These are phyloP conservation scores for Rousettus madagascariensis DNA, from an alignment of 2,797 vertebrate species.

Conservation along the genomic window DNA sequence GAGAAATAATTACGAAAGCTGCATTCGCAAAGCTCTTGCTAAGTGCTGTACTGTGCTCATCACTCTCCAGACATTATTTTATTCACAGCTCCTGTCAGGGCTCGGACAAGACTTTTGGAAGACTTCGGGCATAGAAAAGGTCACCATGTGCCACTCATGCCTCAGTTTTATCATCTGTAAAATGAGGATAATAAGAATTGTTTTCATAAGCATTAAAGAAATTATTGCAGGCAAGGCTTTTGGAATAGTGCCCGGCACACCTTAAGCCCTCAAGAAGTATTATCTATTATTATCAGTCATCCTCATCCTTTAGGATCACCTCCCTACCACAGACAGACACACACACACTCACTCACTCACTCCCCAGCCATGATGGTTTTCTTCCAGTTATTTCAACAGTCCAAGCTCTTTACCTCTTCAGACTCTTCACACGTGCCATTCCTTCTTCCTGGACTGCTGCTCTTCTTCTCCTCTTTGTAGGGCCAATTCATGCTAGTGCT, in stretches of 20 bases:
- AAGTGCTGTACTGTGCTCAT: neutral
- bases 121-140: neutral
- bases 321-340: neutral
- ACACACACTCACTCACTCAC: too few relatives aligned
- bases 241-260: neutral
- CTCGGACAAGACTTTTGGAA: neutral
- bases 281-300: neutral
- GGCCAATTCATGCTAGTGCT: neutral
- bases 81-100: neutral
- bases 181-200: neutral
- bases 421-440: neutral
- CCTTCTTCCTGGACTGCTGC: neutral
- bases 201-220: neutral
- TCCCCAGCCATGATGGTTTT: neutral
- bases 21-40: neutral
- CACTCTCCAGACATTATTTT: neutral
- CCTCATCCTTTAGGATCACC: neutral
- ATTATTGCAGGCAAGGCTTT: neutral
- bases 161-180: neutral
- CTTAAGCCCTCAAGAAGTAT: neutral
- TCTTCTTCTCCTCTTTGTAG: neutral
- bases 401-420: neutral
- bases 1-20: neutral
- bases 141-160: neutral
- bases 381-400: neutral